phyloP scores from a whole-genome alignment of 2,113 vertebrate genomes.

The Holacanthus passer region DNA sequence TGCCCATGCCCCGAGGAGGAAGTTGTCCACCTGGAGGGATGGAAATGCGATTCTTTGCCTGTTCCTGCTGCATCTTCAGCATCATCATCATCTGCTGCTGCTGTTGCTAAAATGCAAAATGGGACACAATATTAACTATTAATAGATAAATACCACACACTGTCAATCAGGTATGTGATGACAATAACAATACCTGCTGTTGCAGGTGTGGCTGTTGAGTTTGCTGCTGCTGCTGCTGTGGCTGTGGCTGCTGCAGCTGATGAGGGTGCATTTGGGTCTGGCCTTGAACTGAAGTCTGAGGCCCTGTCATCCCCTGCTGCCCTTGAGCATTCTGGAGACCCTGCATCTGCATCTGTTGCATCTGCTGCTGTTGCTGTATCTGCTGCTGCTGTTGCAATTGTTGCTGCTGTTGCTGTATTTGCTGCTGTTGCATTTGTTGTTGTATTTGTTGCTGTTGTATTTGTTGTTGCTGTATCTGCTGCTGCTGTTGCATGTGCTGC shows the following conservation, averaged over 20 bases:
- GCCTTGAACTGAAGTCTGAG: slow-evolving; percentile 82
- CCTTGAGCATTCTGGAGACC: slow-evolving; percentile 85
- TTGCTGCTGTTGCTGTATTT: slow-evolving; percentile 74
- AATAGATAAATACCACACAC: not conserved
- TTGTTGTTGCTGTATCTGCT: slow-evolving; percentile 75
- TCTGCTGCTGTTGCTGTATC: slow-evolving; percentile 80
- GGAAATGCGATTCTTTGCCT: slow-evolving; percentile 88
- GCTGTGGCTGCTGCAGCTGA: slow-evolving; percentile 85
- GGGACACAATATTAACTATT: not conserved
- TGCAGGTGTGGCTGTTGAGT: slow-evolving; percentile 86
- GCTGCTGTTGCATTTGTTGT: slow-evolving; percentile 74
- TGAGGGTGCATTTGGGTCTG: slow-evolving; percentile 89
- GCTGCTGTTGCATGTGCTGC: slow-evolving; percentile 82
- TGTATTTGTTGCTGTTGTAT: slow-evolving; percentile 71
- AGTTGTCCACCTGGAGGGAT: slow-evolving; percentile 90
- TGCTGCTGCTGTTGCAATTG: slow-evolving; percentile 66
- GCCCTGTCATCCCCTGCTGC: slow-evolving; percentile 87
- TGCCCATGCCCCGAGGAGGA: slow-evolving; percentile 87
- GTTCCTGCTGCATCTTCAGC: slow-evolving; percentile 96
- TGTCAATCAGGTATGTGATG: slow-evolving; percentile 32
- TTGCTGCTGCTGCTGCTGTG: slow-evolving; percentile 85
- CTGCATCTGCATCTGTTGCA: slow-evolving; percentile 84
- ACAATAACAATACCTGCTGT: slow-evolving; percentile 77
- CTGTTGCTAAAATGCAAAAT: slow-evolving; percentile 81
- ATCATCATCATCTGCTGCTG: slow-evolving; percentile 98